Base-by-base conservation (phyloP, 2,888 invertebrate genomes). In the Plagiodera versicolora region DNA sequence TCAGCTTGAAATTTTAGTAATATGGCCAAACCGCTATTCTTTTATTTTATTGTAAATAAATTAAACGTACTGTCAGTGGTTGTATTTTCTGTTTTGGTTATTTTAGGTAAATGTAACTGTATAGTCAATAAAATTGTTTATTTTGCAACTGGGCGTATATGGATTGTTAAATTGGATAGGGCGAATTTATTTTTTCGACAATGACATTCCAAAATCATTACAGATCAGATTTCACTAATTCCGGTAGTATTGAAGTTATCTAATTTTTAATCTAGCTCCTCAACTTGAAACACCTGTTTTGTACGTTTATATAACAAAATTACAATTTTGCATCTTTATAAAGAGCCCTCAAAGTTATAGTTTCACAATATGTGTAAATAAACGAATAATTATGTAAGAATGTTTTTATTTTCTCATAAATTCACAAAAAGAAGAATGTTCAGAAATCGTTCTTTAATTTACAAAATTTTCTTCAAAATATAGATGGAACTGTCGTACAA, bases 261-360 rank as follows among this genome's bases (percentile, higher is more conserved):
- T 14, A 39, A 39, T 39, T 39, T 1, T 39, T 39, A 3, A 32
- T 45, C 47, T 8, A 39, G n/a, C n/a, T n/a, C 49, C 24, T 45
- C 46, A 56, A 54, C 35, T 54, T 55, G 46, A 28, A 44, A 65
- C 58, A 63, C 67, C 68, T 68, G 68, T 70, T 70, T 70, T 70
- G 66, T 70, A 70, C 68, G 67, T 70, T 70, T 70, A 66, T 70
- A 70, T 68, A 67, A 66, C 64, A 61, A 70, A 58, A 67, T 58
- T 54, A 61, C 56, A 67, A 65, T 52, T 62, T 67, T 60, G 54
- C 61, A 63, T 53, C 55, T 57, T 58, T 55, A 60, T 59, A 58
- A 56, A 58, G 56, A 50, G 53, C 56, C 59, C 57, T 57, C 45
- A 35, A 56, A 58, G 57, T 64, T 65, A 64, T 63, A 67, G 51